phyloP scores from a whole-genome alignment of 2,113 vertebrate genomes.

The Phrynosoma blainvillii region DNA sequence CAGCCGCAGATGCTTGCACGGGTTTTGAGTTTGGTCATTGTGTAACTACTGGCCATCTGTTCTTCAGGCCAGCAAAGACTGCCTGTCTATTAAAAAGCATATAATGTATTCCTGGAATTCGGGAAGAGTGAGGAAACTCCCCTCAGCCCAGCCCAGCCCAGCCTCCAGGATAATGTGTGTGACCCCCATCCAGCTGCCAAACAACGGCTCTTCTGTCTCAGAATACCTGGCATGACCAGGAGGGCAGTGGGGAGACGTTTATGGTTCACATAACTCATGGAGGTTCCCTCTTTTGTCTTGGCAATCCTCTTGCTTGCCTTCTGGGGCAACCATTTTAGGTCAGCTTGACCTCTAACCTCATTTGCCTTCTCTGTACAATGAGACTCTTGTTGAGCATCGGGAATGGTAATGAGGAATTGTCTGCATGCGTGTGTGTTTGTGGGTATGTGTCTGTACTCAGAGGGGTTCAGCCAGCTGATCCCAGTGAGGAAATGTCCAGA shows the following conservation, averaged over 20 bases:
- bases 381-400: slow-evolving; percentile 9
- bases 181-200: slow-evolving; percentile 66
- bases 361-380: background rate
- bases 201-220: background rate
- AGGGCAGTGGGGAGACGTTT: background rate
- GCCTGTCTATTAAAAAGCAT: slow-evolving; percentile 1
- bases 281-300: slow-evolving; percentile 59
- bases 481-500: background rate
- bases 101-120: slow-evolving; percentile 51
- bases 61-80: slow-evolving; percentile 53
- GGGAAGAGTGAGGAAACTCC: too few species aligned
- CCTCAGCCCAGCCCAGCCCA: background rate
- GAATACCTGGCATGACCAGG: slow-evolving; percentile 3
- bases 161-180: background rate
- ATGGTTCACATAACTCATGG: background rate
- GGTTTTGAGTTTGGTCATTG: slow-evolving; percentile 35
- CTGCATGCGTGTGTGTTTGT: background rate
- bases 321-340: slow-evolving; percentile 26
- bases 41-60: slow-evolving; percentile 75
- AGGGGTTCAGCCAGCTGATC: slow-evolving; percentile 2
- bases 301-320: background rate
- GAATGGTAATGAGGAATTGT: slow-evolving; percentile 10
- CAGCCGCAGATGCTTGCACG: slow-evolving; percentile 68
- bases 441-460: background rate
- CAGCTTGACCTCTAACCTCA: slow-evolving; percentile 42